Base-by-base conservation (phyloP, 92 coral and sea anemone genomes). In the Bergia sp. region DNA sequence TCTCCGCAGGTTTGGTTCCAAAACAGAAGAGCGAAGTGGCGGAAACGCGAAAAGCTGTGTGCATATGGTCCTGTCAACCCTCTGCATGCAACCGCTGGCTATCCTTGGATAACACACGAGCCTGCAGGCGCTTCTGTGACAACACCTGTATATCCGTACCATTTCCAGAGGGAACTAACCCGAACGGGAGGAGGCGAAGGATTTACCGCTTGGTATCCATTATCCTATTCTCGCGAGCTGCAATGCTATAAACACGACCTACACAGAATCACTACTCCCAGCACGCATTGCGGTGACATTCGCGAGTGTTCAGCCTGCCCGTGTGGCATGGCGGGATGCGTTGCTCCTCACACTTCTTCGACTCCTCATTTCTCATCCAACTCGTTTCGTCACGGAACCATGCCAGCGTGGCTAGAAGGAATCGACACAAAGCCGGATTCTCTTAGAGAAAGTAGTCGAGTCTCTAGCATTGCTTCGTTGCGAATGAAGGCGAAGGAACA, bases 21-120 rank as follows among this genome's bases (percentile, higher is more conserved):
- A 86, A 97, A 97, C 91, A 93, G 99, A 82, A 86, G 99, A 89
- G 99, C 99, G 15, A 97, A 97, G 88, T 97, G 99, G 99, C 93
- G 99, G 71, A 97, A 97, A 55, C 90, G 99, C 4, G 99, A 97
- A 90, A 97, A 97, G 93, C 93, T 97, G 89, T 96, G 98, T 73
- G 95, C 98, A 73, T 97, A 93, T 91, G 98, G 98, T 50, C 89
- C 95, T 0, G 89, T 93, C 66, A 94, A 82, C 42, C 92, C 90
- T 3, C 87, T 84, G 39, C 94, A 89, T 76, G 94, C 72, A 61
- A 89, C 80, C 94, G 92, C 75, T 92, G 91, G 79, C 92, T 91
- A 66, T 87, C 92, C 92, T 45, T 92, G 86, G 92, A 89, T 77
- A 84, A 66, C 94, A 36, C 94, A 91, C 11, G 94, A 91, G 38